These are phyloP conservation scores for Xenopus borealis DNA, from an alignment of 2,113 vertebrate genomes.

Conservation along the genomic window DNA sequence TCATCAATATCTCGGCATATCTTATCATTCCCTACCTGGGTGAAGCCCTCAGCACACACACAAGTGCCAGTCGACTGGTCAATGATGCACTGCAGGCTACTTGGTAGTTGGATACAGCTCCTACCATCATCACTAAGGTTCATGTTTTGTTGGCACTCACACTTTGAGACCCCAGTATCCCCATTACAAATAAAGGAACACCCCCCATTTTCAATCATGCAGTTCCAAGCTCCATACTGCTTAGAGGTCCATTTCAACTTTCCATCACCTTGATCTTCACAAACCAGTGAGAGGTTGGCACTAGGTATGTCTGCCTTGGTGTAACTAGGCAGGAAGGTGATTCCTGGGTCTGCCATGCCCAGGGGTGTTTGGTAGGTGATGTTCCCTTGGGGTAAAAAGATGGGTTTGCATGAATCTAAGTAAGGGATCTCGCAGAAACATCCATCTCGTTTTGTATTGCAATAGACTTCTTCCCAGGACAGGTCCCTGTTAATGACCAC, in stretches of 20 bases:
- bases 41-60: conserved; percentile 50
- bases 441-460: conserved; percentile 53
- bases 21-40: background rate
- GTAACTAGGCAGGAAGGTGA: conserved; percentile 47
- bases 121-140: conserved; percentile 30
- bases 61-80: conserved; percentile 40
- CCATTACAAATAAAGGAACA: conserved; percentile 25
- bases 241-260: background rate
- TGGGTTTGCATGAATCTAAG: conserved; percentile 51
- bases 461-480: conserved; percentile 57
- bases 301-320: conserved; percentile 38
- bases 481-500: conserved; percentile 50
- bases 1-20: conserved; percentile 55
- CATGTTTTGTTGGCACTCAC: conserved; percentile 46
- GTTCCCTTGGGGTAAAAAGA: background rate
- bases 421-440: conserved; percentile 69
- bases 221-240: conserved; percentile 37
- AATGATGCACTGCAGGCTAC: conserved; percentile 48
- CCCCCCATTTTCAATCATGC: conserved; percentile 54
- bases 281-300: background rate
- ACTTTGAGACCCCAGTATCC: conserved; percentile 25
- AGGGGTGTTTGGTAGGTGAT: conserved; percentile 59
- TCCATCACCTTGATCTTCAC: background rate
- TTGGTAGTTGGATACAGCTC: conserved; percentile 32
- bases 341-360: conserved; percentile 39